Evolutionary conservation across 1,140 invertebrate genomes (phyloP), one percentile per base, ranked within the genome.

Genomic region (Ostrea denselamellosa): DNA sequence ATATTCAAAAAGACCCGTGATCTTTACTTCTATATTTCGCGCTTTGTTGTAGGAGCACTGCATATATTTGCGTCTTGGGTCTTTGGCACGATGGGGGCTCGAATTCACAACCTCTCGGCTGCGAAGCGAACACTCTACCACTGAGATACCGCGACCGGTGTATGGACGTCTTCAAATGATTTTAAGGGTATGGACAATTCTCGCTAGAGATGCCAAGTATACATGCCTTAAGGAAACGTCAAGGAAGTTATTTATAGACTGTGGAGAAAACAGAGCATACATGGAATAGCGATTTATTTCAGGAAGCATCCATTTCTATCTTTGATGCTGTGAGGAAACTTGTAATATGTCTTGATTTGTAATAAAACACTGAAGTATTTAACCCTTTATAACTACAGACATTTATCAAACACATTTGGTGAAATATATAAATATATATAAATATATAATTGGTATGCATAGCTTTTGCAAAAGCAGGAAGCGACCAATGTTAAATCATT

Each of bases 291-390:
- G 68, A 77, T 77, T 22, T 34, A 25, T 77, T 77, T 77, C 68
- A 77, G 68, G 68, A 77, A 77, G 25, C 12, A 34, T 25, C 68
- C 25, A 28, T 77, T 77, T 34, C 14, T 77, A 25, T 77, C 28
- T 9, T 77, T 77, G 25, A 28, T 77, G 22, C 12, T 34, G 28
- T 25, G 68, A 34, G 22, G 9, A 28, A 12, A 77, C 25, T 71
- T 77, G 58, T 62, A 19, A 62, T 14, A 28, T 44, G 28, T 77
- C 68, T 25, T 14, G 25, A 77, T 77, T 77, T 34, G 25, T 28
- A 77, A 77, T 77, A 10, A 77, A 77, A 34, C 14, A 77, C 28
- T 25, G 28, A 77, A 25, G 22, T 77, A 77, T 77, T 77, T 71
- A 71, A 71, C 68, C 68, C 28, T 28, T 71, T 34, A 71, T 71